Evolutionary conservation across 2,888 invertebrate genomes (phyloP), one percentile per base, ranked within the genome.

Genomic region (Clunio marinus): DNA sequence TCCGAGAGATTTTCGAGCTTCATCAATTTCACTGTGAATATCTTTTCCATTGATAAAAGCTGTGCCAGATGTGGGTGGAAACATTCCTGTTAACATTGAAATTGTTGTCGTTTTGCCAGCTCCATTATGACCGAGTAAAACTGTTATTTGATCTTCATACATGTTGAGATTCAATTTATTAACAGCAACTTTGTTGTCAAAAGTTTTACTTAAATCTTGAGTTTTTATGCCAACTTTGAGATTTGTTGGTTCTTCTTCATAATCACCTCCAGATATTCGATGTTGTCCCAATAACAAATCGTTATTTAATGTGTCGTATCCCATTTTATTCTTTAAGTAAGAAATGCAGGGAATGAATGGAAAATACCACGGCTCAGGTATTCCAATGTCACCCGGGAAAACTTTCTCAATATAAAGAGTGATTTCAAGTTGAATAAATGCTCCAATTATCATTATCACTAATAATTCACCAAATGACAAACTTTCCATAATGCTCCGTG

Each of bases 61-160:
- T 10, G 86, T 86, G 0, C 92, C 92, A 17, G 82, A 80, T 0
- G 84, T 84, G 2, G 86, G 84, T 22, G 85, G 82, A 69, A 86
- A 81, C 79, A 89, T 86, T 51, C 88, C 95, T 41, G 93, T 94
- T 51, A 96, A 78, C 88, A 96, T 94, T 0, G 92, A 91, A 83
- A 96, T 93, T 1, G 94, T 93, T 0, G 96, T 95, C 0, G 94
- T 93, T 81, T 96, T 96, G 7, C 95, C 95, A 5, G 32, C 59
- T 2, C 63, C 63, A 10, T 63, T 63, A 20, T 90, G 89, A 0
- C 66, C 82, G 45, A 92, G 78, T n/a, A 91, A 75, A 1, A 91
- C 92, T 0, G 94, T 94, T 70, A 95, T 93, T 80, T 96, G 93
- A 70, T 89, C 88, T 74, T 91, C 87, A 75, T 89, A 95, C 84